Conservation (phyloP, 2,888 invertebrate species). For the Drosophila macrothrix region DNA sequence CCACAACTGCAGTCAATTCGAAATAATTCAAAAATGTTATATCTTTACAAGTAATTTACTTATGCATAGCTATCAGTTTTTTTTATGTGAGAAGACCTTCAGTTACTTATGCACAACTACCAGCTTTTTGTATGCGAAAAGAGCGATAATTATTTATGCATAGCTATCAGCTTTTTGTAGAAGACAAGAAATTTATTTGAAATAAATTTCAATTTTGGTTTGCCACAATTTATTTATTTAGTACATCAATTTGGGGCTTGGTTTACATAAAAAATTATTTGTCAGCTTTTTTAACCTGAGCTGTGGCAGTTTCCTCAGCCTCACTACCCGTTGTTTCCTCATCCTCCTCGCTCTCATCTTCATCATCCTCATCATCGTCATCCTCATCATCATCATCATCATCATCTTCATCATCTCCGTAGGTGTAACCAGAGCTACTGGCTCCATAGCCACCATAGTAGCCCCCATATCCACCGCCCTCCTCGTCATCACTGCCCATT, state of each 20-base stretch:
- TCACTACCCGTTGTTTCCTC: constrained; percentile 66
- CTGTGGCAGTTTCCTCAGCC: constrained; percentile 58
- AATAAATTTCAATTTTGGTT: neutral
- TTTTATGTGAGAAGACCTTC: neutral
- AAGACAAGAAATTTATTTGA: neutral
- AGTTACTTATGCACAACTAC: neutral
- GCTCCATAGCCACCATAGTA: constrained; percentile 84
- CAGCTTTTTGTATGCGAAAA: neutral
- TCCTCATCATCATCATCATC: constrained; percentile 65
- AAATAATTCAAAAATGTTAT: neutral
- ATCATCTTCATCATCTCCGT: constrained; percentile 73
- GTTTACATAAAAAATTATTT: constrained; percentile 39
- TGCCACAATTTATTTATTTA: constrained; percentile 22
- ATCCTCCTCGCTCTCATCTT: constrained; percentile 62
- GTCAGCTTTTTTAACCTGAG: constrained; percentile 49
- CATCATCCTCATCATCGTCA: constrained; percentile 74
- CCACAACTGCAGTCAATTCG: neutral
- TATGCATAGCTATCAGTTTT: neutral
- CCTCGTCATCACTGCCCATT: constrained; percentile 88
- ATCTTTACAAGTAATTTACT: neutral
- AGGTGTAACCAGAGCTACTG: constrained; percentile 85
- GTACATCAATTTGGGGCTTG: constrained; percentile 5
- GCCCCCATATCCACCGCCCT: constrained; percentile 86
- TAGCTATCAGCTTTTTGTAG: neutral
- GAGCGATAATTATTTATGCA: neutral